Conservation (phyloP, 2,797 vertebrate species). For the Paramormyrops hopkinsi region DNA sequence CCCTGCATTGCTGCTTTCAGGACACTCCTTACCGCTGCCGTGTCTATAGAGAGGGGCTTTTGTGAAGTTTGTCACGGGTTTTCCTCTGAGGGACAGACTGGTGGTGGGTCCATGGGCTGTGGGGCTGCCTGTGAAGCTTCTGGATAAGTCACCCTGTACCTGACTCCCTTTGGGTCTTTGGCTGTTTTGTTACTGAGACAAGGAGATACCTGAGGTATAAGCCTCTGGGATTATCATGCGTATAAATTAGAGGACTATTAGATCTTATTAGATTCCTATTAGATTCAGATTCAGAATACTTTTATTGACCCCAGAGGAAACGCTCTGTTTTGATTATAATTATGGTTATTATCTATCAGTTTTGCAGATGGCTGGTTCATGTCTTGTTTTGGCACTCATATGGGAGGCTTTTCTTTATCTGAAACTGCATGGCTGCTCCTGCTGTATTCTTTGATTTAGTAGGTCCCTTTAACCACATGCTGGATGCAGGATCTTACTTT, state of each 20-base stretch:
- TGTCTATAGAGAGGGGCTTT: neutral
- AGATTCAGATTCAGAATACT: neutral
- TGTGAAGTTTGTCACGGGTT: neutral
- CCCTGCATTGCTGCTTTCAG: neutral
- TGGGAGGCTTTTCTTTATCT: neutral
- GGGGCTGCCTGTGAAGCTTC: neutral
- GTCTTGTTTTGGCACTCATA: neutral
- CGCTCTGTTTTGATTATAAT: neutral
- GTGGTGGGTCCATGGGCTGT: neutral
- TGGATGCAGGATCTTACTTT: neutral
- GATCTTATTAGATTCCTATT: neutral
- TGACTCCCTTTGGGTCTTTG: neutral
- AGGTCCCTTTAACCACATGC: neutral
- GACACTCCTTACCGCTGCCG: neutral
- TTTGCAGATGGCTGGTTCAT: neutral
- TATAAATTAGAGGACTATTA: neutral
- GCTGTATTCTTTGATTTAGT: neutral
- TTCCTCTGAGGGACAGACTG: neutral
- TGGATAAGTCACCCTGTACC: neutral
- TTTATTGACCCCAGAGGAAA: too few species aligned
- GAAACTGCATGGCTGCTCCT: neutral
- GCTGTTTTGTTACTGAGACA: neutral
- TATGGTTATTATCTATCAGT: neutral
- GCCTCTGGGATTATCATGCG: neutral
- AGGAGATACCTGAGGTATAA: neutral